Conservation (phyloP, 2,113 vertebrate genomes). For the Leucosticte australis region DNA sequence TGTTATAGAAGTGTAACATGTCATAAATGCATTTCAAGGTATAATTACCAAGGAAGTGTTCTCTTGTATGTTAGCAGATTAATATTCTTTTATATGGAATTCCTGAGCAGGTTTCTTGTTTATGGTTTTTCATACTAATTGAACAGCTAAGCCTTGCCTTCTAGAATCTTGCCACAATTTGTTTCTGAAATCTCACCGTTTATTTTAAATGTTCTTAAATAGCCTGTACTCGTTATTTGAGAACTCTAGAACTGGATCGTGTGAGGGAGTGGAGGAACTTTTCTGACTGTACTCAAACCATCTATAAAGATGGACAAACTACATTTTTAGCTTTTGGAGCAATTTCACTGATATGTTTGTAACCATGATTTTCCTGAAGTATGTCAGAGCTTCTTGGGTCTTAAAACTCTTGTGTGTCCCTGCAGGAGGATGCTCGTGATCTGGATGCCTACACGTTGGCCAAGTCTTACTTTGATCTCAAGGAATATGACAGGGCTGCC, state of each 20-base stretch:
- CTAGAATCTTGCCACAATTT: neutral
- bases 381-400: neutral
- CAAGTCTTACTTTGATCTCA: conserved; percentile 97
- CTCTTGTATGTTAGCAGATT: neutral
- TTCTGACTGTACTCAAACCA: neutral
- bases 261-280: neutral
- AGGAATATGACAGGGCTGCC: conserved; percentile 96
- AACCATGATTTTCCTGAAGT: neutral
- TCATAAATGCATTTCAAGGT: neutral
- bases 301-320: neutral
- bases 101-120: neutral
- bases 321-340: neutral
- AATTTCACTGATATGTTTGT: neutral
- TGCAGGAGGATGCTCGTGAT: conserved; percentile 92
- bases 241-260: neutral
- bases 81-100: neutral
- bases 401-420: neutral
- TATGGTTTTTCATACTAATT: neutral
- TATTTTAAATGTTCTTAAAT: neutral
- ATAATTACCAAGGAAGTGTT: neutral
- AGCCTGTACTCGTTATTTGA: neutral
- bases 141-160: neutral
- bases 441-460: conserved; percentile 93
- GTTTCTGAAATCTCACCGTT: neutral
- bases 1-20: accelerated